These are phyloP conservation scores for Helogale parvula DNA, from an alignment of 2,113 vertebrate genomes.

Conservation along the genomic window DNA sequence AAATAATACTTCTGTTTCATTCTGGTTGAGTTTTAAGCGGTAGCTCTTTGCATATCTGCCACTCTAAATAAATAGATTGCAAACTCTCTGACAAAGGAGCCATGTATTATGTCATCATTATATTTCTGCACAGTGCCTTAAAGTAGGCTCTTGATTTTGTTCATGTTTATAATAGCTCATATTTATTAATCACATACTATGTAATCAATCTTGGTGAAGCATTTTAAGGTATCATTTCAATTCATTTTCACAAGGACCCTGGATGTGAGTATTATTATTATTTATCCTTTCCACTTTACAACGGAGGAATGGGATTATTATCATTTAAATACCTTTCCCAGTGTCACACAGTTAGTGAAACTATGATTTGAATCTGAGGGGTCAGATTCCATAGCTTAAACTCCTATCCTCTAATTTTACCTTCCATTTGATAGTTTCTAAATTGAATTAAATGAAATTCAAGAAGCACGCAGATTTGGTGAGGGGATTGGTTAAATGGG, in stretches of 20 bases:
- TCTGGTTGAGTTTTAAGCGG: conserved; percentile 7
- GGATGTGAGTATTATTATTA: background rate
- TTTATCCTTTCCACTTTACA: background rate
- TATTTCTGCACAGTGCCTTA: background rate
- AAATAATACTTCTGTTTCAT: background rate
- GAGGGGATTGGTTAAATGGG: no score
- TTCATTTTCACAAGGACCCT: background rate
- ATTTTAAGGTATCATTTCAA: conserved; percentile 19
- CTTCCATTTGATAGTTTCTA: background rate
- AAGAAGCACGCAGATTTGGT: background rate
- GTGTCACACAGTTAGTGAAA: background rate
- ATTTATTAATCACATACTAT: background rate
- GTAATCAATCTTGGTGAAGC: background rate
- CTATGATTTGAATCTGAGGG: background rate
- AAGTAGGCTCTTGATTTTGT: background rate
- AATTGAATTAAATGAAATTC: conserved; percentile 17
- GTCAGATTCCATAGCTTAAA: background rate
- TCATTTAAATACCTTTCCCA: background rate
- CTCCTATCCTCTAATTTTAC: background rate
- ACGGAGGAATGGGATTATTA: background rate
- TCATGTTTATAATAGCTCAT: background rate
- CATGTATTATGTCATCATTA: background rate
- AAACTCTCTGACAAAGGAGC: background rate
- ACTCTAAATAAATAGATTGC: background rate
- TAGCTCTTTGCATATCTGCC: background rate